These are phyloP conservation scores for Liopterus haemorrhoidalis DNA, from an alignment of 2,888 invertebrate species.

Conservation along the genomic window DNA sequence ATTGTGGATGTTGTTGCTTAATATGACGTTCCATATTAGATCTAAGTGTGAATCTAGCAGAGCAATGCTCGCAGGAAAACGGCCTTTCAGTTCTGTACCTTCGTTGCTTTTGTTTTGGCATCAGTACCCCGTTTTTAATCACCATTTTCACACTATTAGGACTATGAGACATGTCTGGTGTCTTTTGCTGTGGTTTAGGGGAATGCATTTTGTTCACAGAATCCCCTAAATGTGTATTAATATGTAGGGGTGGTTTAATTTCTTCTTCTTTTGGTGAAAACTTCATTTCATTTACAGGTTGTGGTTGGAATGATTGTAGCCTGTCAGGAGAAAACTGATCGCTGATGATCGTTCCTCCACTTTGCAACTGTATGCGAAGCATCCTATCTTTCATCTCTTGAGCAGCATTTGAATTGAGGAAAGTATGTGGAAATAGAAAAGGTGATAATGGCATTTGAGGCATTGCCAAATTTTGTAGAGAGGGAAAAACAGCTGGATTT, in stretches of 20 bases:
- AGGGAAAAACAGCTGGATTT: conserved; percentile 38
- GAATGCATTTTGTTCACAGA: conserved; percentile 39
- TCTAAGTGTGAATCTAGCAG: conserved; percentile 82
- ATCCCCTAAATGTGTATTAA: conserved; percentile 29
- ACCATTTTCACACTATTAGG: conserved; percentile 78
- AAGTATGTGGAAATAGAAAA: conserved; percentile 57
- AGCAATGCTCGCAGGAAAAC: conserved; percentile 85
- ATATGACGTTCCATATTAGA: conserved; percentile 94
- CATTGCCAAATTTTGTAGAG: conserved; percentile 41
- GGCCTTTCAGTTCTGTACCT: conserved; percentile 86
- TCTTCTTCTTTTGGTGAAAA: conserved; percentile 42
- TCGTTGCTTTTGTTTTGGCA: conserved; percentile 88
- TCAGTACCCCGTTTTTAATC: conserved; percentile 80
- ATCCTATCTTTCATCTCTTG: conserved; percentile 64
- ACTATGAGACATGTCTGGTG: conserved; percentile 50
- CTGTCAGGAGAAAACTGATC: conserved; percentile 42
- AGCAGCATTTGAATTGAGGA: conserved; percentile 50
- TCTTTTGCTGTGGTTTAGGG: conserved; percentile 47
- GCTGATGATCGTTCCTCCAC: conserved; percentile 57
- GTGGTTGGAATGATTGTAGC: conserved; percentile 27
- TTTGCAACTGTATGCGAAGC: conserved; percentile 63
- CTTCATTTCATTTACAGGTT: conserved; percentile 22
- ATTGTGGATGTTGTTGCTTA: conserved; percentile 88
- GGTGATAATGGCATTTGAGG: conserved; percentile 60
- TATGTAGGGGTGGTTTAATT: conserved; percentile 44